Evolutionary conservation across 2,113 vertebrate genomes (phyloP).

Genomic region (Romanogobio albipinnatus): DNA sequence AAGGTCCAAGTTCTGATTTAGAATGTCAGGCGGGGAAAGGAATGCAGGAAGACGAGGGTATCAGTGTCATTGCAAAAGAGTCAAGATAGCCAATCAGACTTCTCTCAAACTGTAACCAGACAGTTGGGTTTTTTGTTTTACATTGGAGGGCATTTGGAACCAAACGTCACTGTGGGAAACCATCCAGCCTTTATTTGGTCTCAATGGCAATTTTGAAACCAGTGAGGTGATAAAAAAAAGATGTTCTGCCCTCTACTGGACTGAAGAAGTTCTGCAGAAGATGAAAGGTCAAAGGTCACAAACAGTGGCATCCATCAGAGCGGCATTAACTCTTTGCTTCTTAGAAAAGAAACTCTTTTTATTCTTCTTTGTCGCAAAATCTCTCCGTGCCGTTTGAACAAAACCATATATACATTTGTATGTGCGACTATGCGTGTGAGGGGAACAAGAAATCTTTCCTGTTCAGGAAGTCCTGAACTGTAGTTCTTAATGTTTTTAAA

Average conservation of each 20-base stretch:
- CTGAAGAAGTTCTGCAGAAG: background rate
- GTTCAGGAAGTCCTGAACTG: no score
- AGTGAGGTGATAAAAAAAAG: background rate
- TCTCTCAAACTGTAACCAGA: conserved; percentile 14
- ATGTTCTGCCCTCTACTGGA: conserved; percentile 3
- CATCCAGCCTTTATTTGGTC: background rate
- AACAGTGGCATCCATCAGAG: background rate
- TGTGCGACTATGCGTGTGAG: conserved; percentile 4
- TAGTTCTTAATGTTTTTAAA: background rate
- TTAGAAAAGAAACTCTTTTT: background rate
- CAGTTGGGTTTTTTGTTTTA: background rate
- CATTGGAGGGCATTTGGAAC: background rate
- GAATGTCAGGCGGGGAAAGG: background rate
- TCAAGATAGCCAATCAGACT: background rate
- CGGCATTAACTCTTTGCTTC: background rate
- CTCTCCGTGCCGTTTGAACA: background rate
- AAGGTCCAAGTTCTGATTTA: background rate
- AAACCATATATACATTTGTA: conserved; percentile 2
- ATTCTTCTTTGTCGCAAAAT: background rate
- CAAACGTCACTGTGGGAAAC: background rate
- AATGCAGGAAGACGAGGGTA: background rate
- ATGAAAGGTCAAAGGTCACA: conserved; percentile 18
- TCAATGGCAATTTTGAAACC: background rate
- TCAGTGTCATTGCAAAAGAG: background rate
- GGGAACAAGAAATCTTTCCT: background rate